Evolutionary conservation across 1,140 invertebrate species (phyloP), one percentile per base, ranked within the genome.

Genomic region (Heliconius melpomene): DNA sequence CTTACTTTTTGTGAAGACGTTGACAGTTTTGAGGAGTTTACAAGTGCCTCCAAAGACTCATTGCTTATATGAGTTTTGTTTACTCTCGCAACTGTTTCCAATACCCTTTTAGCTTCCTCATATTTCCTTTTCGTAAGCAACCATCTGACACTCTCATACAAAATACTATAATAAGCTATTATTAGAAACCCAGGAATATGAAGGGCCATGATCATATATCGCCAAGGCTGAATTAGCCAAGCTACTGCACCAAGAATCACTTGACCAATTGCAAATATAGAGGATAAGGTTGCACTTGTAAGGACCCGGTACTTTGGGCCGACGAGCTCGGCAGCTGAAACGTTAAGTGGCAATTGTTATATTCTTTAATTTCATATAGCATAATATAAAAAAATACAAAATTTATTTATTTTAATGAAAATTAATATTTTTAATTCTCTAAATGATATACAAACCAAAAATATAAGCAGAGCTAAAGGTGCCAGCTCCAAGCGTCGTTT

Each of bases 301-400:
- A 97, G 87, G 0, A 97, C 97, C 75, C 98, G 94, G 78, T 96
- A 96, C 75, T 96, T 95, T 7, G 97, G 96, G 3, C 96, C 97
- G 0, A 97, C 96, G 81, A 97, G 94, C 90, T 98, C 98, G 82
- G 98, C 95, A 71, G 96, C 97, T 97, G 89, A 52, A 95, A 94
- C 60, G 7, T 26, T 5, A 6, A 26, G 26, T 16, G 1, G 29
- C 60, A 66, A 26, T 16, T 23, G 3, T 60, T 60, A 60, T 52
- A 20, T 52, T 7, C 18, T 7, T 52, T 20, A 20, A 20, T 52
- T 7, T 20, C 18, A 52, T 0, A 52, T 7, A 18, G 1, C 18
- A 2, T 7, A 20, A 52, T 20, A 7, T 18, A 52, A 52, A 52
- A 7, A 20, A 52, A 20, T 52, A 20, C 7, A 20, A 2, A 52